These are phyloP conservation scores for Neosalanx taihuensis DNA, from an alignment of 2,797 vertebrate species.

Conservation along the genomic window DNA sequence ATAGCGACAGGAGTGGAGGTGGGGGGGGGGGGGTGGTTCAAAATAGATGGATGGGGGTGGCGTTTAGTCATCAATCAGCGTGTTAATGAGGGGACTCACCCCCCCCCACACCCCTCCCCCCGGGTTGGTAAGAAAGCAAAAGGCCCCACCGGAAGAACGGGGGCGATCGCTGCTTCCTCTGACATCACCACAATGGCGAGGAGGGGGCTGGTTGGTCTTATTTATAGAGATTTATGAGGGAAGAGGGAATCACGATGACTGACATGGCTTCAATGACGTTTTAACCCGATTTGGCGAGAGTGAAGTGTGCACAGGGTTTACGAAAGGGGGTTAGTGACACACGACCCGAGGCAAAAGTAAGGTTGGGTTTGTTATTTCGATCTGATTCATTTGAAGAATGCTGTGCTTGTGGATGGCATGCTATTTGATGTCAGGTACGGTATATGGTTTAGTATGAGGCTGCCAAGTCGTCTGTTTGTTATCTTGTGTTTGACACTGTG, in stretches of 20 bases:
- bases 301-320: neutral
- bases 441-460: neutral
- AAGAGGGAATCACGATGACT: conserved; percentile 28
- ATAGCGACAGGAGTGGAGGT: conserved; percentile 45
- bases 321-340: neutral
- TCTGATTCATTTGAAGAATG: conserved; percentile 3
- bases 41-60: conserved; percentile 6
- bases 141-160: conserved; percentile 13
- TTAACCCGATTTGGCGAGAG: neutral
- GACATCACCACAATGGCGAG: conserved; percentile 22
- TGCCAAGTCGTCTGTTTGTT: neutral
- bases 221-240: conserved; percentile 1
- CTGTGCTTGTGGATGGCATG: neutral
- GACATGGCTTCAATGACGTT: conserved; percentile 39
- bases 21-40: conserved; percentile 20
- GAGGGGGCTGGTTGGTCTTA: neutral
- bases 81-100: conserved; percentile 54
- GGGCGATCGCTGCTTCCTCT: conserved; percentile 19
- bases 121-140: conserved; percentile 25
- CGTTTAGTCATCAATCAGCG: conserved; percentile 53
- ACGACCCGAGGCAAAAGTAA: neutral
- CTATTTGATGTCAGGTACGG: neutral
- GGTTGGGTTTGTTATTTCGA: neutral
- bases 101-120: conserved; percentile 35
- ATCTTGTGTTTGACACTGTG: neutral